Evolutionary conservation across 2,888 invertebrate genomes (phyloP), one percentile per base, ranked within the genome.

Genomic region (Criorhina ranunculi): DNA sequence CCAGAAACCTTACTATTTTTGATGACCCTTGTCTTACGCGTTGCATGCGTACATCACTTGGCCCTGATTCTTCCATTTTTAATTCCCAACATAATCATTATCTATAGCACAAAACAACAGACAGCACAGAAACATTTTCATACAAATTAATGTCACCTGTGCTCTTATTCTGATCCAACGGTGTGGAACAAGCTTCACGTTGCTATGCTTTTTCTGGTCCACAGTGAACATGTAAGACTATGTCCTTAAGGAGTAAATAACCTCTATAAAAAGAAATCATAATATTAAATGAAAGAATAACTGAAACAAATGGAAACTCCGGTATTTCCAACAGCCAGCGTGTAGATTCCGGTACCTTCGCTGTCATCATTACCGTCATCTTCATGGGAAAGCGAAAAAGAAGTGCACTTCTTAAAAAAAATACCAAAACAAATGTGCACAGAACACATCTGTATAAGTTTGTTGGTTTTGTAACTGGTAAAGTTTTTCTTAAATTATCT

Each of bases 241-340:
- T 46, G 19, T 33, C 53, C 37, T 57, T 19, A 57, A 17, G 37
- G 37, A 57, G 57, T 57, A 57, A 37, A 19, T 11, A 57, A 57
- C 57, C 57, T 57, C 9, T 55, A 8, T 35, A 15, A 33, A 55
- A 55, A 55, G 17, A 55, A 15, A 55, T 15, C 57, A 57, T 57
- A 19, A 19, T 57, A 57, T 37, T 37, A 57, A 57, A 57, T 57
- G 19, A 57, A 57, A 57, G 57, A 57, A 57, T 57, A 37, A 19
- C 57, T 35, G n/a, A 57, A 57, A 57, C 57, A 57, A 57, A 57
- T 57, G 57, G 37, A 57, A 57, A 37, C 37, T 19, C 35, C 19
- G 7, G 19, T n/a, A n/a, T 33, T 17, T 55, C 17, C 15, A 33
- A 9, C 15, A 9, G n/a, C n/a, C n/a, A 57, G 57, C 19, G 37